These are phyloP conservation scores for Malacoctenus gilli DNA, from an alignment of 2,797 vertebrate genomes.

Conservation along the genomic window DNA sequence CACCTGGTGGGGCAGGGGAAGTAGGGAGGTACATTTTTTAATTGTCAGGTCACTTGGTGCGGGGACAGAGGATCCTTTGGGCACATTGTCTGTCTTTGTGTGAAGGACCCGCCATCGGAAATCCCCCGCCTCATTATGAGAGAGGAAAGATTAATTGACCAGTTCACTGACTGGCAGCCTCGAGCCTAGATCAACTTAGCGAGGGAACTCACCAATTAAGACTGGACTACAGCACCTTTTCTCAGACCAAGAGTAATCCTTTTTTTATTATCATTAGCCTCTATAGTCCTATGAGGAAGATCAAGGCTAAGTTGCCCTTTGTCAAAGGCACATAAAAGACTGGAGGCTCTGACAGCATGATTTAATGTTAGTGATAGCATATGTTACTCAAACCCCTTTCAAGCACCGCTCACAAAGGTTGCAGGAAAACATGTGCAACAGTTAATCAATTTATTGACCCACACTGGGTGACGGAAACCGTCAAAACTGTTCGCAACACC, in stretches of 20 bases:
- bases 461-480: slow-evolving; percentile 9
- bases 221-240: slow-evolving; percentile 81
- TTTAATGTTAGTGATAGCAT: slow-evolving; percentile 50
- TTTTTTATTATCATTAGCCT: slow-evolving; percentile 79
- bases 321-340: slow-evolving; percentile 65
- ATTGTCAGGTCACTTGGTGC: slow-evolving; percentile 84
- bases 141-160: slow-evolving; percentile 97
- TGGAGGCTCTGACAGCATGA: slow-evolving; percentile 54
- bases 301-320: slow-evolving; percentile 70
- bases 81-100: slow-evolving; percentile 88
- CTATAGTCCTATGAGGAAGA: slow-evolving; percentile 65
- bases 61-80: slow-evolving; percentile 84
- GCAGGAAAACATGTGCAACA: slow-evolving; percentile 44
- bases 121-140: slow-evolving; percentile 97
- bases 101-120: slow-evolving; percentile 88
- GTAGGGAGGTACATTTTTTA: slow-evolving; percentile 79
- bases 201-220: slow-evolving; percentile 90
- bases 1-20: slow-evolving; percentile 84
- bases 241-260: slow-evolving; percentile 73
- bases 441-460: slow-evolving; percentile 54
- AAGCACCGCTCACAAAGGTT: slow-evolving; percentile 26
- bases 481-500: slow-evolving; percentile 31
- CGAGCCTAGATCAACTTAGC: slow-evolving; percentile 95
- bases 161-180: slow-evolving; percentile 92
- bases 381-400: slow-evolving; percentile 22